Conservation (phyloP, 2,113 vertebrate species). For the Mirza zaza region DNA sequence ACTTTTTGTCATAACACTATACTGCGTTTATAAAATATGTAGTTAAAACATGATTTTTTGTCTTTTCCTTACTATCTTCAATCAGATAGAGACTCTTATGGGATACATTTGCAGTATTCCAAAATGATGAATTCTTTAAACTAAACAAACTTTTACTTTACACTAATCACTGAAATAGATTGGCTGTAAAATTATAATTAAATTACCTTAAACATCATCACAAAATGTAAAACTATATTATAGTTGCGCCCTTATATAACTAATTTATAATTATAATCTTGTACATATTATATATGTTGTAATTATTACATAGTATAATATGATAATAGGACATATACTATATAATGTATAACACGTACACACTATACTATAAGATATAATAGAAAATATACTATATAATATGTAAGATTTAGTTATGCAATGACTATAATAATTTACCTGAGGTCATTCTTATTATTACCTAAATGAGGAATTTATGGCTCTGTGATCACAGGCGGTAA, state of each 20-base stretch:
- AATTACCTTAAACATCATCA: not conserved
- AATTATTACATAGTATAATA: not conserved
- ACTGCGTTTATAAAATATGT: not conserved
- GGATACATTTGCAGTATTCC: not conserved
- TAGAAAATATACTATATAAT: too few relatives aligned
- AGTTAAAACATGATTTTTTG: not conserved
- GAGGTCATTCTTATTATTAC: not conserved
- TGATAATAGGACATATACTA: not conserved
- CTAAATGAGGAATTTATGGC: not conserved
- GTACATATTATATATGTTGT: not conserved
- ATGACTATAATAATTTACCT: not conserved
- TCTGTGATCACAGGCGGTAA: not conserved
- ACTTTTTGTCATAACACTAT: not conserved
- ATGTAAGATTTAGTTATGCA: not conserved
- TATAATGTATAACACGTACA: not conserved
- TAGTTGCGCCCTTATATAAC: not conserved
- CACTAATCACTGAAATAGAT: not conserved
- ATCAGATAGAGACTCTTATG: not conserved
- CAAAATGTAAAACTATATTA: not conserved
- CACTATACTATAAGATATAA: not conserved
- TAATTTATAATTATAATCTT: not conserved
- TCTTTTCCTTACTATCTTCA: not conserved
- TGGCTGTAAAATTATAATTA: not conserved
- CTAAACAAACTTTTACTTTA: not conserved
- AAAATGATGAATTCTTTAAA: slow-evolving; percentile 4